These are phyloP conservation scores for Pecten maximus DNA, from an alignment of 2,888 invertebrate species.

Conservation along the genomic window DNA sequence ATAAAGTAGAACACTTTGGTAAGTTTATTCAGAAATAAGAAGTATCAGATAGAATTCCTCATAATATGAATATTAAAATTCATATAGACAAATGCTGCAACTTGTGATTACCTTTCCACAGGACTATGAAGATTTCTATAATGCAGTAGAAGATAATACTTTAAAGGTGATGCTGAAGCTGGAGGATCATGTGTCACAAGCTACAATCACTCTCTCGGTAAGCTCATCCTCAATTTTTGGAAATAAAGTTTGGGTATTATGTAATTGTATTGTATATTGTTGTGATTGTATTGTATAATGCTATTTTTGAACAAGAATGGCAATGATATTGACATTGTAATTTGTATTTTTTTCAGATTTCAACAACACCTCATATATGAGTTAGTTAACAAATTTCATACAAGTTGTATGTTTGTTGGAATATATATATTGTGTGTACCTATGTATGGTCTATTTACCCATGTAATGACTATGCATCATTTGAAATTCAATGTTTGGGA, in stretches of 20 bases:
- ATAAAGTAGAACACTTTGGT: no score
- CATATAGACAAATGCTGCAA: background rate
- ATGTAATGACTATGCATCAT: no score
- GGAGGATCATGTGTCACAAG: slow-evolving; percentile 65
- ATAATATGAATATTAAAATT: no score
- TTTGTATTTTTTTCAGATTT: background rate
- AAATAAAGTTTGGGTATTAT: background rate
- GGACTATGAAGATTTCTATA: slow-evolving; percentile 96
- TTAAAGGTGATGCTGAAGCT: slow-evolving; percentile 89
- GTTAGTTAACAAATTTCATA: no score
- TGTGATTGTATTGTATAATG: background rate
- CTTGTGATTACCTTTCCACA: slow-evolving; percentile 82
- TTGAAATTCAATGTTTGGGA: no score
- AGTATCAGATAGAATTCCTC: no score
- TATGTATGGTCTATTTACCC: no score
- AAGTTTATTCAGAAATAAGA: no score
- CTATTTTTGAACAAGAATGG: background rate
- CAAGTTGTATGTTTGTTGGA: no score
- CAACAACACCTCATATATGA: no score
- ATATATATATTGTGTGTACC: no score
- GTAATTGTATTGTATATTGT: background rate
- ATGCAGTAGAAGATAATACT: slow-evolving; percentile 94
- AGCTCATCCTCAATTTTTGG: slow-evolving; percentile 43
- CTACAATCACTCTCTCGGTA: slow-evolving; percentile 65
- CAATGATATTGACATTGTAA: background rate